These are phyloP conservation scores for Tetragnatha montana DNA, from an alignment of 2,888 invertebrate genomes.

Conservation along the genomic window DNA sequence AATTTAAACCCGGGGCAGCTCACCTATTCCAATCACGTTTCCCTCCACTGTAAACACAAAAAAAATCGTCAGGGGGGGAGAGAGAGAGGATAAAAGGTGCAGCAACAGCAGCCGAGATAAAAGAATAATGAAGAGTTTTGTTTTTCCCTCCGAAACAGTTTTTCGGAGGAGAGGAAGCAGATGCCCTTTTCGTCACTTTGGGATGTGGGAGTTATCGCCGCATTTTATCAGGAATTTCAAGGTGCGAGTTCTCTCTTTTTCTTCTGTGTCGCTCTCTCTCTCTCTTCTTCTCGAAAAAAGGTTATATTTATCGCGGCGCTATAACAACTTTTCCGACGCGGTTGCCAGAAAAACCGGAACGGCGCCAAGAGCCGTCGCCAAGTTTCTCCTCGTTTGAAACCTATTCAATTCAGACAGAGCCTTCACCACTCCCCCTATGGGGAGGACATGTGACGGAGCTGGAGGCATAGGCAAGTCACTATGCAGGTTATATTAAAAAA, in stretches of 20 bases:
- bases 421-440: no score
- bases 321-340: slow-evolving; percentile 33
- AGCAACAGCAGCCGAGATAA: not conserved
- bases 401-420: no score
- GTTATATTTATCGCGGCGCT: slow-evolving; percentile 63
- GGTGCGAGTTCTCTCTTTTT: slow-evolving; percentile 47
- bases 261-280: not conserved
- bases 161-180: slow-evolving; percentile 31
- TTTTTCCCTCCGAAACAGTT: not conserved
- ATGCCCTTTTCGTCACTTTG: slow-evolving; percentile 59
- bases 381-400: not conserved
- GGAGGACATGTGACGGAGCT: no score
- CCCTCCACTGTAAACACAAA: not conserved
- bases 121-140: slow-evolving; percentile 5
- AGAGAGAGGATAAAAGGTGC: slow-evolving; percentile 1
- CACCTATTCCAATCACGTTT: not conserved
- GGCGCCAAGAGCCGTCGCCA: not conserved
- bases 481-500: no score
- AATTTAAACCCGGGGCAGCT: not conserved
- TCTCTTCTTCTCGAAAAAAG: slow-evolving; percentile 49
- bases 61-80: not conserved
- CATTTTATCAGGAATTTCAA: slow-evolving; percentile 55
- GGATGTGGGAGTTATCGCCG: slow-evolving; percentile 46
- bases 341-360: not conserved
- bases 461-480: no score